Percentiles rank a stretch among this genome's conserved stretches.
phyloP scores from a whole-genome alignment of 2,888 invertebrate genomes.

The Archips crataeganus region DNA sequence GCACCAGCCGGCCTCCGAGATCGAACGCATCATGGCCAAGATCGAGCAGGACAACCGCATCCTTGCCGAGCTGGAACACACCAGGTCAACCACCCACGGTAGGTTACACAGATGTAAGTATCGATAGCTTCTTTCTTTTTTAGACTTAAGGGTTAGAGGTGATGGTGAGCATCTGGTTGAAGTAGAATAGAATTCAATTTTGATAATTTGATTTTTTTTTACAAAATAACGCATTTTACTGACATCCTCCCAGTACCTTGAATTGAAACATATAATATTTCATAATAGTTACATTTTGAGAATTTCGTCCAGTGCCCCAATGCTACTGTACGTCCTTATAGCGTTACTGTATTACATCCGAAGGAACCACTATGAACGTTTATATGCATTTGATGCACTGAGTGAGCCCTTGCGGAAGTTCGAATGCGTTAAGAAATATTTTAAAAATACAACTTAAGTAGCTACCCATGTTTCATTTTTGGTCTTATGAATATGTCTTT shows the following conservation, averaged over 20 bases:
- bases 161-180: slow-evolving; percentile 13
- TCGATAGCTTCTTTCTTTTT: slow-evolving; percentile 38
- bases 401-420: too few relatives aligned
- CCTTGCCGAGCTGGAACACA: slow-evolving; percentile 95
- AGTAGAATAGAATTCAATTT: slow-evolving; percentile 4
- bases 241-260: too few relatives aligned
- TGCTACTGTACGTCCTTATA: too few relatives aligned
- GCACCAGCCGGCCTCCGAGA: slow-evolving; percentile 88
- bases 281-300: too few relatives aligned
- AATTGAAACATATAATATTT: too few relatives aligned
- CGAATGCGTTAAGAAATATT: too few relatives aligned
- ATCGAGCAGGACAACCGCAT: slow-evolving; percentile 96
- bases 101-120: slow-evolving; percentile 45
- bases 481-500: slow-evolving; percentile 21
- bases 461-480: not conserved
- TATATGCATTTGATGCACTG: too few relatives aligned
- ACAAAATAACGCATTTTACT: too few relatives aligned
- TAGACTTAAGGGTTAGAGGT: slow-evolving; percentile 40
- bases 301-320: too few relatives aligned
- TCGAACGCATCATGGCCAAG: slow-evolving; percentile 97
- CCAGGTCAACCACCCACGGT: slow-evolving; percentile 90
- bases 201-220: not conserved
- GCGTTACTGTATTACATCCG: too few relatives aligned
- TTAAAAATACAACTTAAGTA: too few relatives aligned
- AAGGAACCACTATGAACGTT: too few relatives aligned